A percentile compares a stretch with the other conserved stretches of the same genome.
Conservation (phyloP, 2,888 invertebrate species). For the Polyommatus icarus region DNA sequence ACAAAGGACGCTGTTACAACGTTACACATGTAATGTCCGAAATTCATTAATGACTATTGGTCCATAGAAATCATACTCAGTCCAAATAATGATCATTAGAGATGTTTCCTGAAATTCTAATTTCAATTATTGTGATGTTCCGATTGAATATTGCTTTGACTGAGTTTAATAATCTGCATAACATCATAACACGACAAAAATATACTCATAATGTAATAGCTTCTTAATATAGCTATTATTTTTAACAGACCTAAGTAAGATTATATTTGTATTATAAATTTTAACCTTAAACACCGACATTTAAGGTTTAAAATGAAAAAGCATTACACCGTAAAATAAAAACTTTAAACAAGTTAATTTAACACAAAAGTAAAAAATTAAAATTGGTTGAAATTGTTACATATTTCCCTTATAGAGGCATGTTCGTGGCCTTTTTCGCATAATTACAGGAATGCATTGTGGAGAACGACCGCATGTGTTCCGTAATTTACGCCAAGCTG, state of each 20-base stretch:
- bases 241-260: not conserved
- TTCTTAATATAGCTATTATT: not conserved
- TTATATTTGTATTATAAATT: not conserved
- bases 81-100: not conserved
- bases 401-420: conserved; percentile 23
- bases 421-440: conserved; percentile 61
- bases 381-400: conserved; percentile 6
- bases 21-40: not conserved
- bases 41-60: not conserved
- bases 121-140: not conserved
- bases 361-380: not conserved
- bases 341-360: not conserved
- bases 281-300: not conserved
- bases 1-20: not conserved
- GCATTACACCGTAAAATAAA: not conserved
- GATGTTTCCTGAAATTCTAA: not conserved
- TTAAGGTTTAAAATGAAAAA: not conserved
- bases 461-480: conserved; percentile 56
- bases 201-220: not conserved
- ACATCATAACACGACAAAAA: not conserved
- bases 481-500: conserved; percentile 62
- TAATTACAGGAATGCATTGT: conserved; percentile 75
- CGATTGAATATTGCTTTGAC: not conserved
- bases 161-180: not conserved
- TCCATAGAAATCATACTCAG: not conserved